Evolutionary conservation across 2,888 invertebrate genomes (phyloP), one percentile per base, ranked within the genome.

Genomic region (Nudaria mundana): DNA sequence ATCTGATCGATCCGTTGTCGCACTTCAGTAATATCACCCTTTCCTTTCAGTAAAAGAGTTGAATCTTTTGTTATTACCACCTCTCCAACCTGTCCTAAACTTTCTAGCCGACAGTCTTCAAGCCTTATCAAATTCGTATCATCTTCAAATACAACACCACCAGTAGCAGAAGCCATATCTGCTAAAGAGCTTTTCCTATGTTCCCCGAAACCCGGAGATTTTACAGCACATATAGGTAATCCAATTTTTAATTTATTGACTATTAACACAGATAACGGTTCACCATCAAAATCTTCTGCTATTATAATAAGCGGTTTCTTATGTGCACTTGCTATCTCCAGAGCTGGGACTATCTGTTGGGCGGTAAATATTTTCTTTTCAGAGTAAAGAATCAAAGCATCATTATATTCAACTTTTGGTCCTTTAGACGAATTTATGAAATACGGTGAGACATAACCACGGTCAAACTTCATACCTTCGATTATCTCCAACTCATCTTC

Each of bases 361-460:
- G 97, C 95, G 12, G 93, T 94, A 15, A 97, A 97, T 68, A 99
- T 98, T 86, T 99, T 99, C 90, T 99, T 99, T 81, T 99, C 98
- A 39, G 96, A 96, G 62, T 98, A 93, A 24, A 99, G 90, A 28
- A 99, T 80, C 11, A 98, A 88, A 6, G 97, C 96, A 81, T 99
- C 97, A 83, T 97, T 97, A 75, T 96, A 99, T 88, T 99, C 99
- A 32, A 97, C 96, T 88, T 95, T 98, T 10, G 97, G 97, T 28
- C 98, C 98, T 90, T 99, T 99, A n/a, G 94, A 89, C 3, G 98
- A 96, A 79, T 99, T 99, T 55, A 99, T 98, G 79, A 99, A 99
- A 78, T 99, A 99, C 0, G 99, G 99, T 3, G 99, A 99, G 71
- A 99, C 97, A 82, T 96, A 99, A 29, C 99, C 99, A 46, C 98